These are phyloP conservation scores for Dolichotis patagonum DNA, from an alignment of 2,113 vertebrate species.

Conservation along the genomic window DNA sequence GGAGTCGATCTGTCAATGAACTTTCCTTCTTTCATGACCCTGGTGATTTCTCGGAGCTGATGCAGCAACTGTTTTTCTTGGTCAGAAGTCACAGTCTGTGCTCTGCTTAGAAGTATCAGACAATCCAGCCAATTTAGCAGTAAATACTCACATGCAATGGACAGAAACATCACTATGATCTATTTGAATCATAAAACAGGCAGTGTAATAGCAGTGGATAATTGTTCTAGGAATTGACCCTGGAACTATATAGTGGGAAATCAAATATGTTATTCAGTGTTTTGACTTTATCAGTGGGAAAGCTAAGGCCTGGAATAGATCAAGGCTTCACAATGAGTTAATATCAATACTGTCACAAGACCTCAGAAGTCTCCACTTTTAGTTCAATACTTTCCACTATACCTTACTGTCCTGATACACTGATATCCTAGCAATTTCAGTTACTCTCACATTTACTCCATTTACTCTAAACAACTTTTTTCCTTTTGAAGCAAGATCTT, in stretches of 20 bases:
- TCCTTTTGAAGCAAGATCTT: slow-evolving; percentile 27
- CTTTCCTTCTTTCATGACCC: slow-evolving; percentile 96
- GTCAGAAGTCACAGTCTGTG: slow-evolving; percentile 89
- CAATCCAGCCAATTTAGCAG: slow-evolving; percentile 43
- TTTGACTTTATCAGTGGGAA: slow-evolving; percentile 40
- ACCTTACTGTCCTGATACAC: not conserved
- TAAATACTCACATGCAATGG: slow-evolving; percentile 16
- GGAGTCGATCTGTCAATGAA: slow-evolving; percentile 89
- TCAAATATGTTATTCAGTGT: not conserved
- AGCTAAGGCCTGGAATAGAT: not conserved
- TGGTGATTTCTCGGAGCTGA: slow-evolving; percentile 96
- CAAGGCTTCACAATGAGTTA: not conserved
- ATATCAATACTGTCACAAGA: not conserved
- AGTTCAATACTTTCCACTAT: not conserved
- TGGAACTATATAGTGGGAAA: not conserved
- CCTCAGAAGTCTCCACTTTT: not conserved
- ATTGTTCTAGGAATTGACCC: slow-evolving; percentile 10
- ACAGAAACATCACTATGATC: not conserved
- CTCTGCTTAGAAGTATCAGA: slow-evolving; percentile 83
- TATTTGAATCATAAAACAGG: not conserved
- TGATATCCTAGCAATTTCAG: not conserved
- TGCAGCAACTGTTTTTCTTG: slow-evolving; percentile 94
- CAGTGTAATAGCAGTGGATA: not conserved
- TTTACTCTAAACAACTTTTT: not conserved
- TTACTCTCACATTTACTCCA: not conserved